A percentile compares a stretch with the other conserved stretches of the same genome.
phyloP scores from a whole-genome alignment of 1,140 invertebrate genomes.

The Ephestia elutella region DNA sequence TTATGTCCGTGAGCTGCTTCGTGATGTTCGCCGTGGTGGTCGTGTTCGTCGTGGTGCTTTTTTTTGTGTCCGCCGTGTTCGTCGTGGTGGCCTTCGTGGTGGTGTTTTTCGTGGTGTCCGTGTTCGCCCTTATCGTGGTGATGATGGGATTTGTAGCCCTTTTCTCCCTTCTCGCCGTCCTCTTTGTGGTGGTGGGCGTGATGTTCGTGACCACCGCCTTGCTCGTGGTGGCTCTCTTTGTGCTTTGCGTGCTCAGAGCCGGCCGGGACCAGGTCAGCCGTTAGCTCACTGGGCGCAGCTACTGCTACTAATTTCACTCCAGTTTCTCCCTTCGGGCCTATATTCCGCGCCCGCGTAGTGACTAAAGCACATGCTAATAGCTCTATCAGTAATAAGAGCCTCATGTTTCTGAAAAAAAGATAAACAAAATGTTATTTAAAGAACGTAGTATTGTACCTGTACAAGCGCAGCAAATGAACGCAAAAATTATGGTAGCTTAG shows the following conservation, averaged over 20 bases:
- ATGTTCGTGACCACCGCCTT: constrained; percentile 79
- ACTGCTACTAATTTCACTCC: constrained; percentile 6
- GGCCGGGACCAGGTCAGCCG: constrained; percentile 62
- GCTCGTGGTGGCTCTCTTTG: constrained; percentile 72
- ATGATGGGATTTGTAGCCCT: constrained; percentile 80
- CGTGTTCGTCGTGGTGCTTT: constrained; percentile 82
- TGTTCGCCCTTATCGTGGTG: constrained; percentile 81
- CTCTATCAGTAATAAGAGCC: constrained; percentile 44
- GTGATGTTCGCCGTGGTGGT: constrained; percentile 81
- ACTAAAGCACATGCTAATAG: constrained; percentile 38
- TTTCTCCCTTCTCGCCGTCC: constrained; percentile 80
- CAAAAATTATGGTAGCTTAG: too few species aligned
- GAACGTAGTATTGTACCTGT: too few species aligned
- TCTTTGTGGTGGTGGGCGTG: constrained; percentile 78
- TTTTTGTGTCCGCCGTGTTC: constrained; percentile 85
- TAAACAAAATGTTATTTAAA: neutral
- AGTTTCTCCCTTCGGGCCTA: constrained; percentile 37
- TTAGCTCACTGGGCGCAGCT: constrained; percentile 6
- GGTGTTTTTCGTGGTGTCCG: constrained; percentile 82
- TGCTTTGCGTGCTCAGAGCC: constrained; percentile 72
- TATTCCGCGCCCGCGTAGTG: constrained; percentile 41
- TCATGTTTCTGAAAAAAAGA: constrained; percentile 50
- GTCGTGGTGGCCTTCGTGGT: constrained; percentile 81
- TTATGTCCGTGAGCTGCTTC: constrained; percentile 84
- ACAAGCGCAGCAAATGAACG: too few species aligned